Evolutionary conservation across 2,797 vertebrate genomes (phyloP).

Genomic region (Pitangus sulphuratus): DNA sequence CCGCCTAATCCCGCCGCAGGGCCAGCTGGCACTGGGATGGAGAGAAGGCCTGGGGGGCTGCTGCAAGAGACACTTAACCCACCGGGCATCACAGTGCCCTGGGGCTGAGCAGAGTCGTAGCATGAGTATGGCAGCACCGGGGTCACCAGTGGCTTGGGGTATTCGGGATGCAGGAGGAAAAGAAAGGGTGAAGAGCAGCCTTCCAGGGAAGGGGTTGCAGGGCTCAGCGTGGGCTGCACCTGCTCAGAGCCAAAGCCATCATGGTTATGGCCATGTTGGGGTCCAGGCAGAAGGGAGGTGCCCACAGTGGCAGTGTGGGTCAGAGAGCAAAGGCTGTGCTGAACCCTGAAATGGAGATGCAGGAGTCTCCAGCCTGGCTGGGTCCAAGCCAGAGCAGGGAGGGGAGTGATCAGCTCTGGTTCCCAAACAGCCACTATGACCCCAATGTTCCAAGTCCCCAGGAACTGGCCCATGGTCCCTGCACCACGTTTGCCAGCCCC

Average conservation of each 20-base stretch:
- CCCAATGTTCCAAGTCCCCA: background rate
- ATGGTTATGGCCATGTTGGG: rapidly evolving
- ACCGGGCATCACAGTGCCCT: rapidly evolving
- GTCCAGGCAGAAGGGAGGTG: background rate
- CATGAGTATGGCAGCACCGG: background rate
- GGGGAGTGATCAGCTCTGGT: background rate
- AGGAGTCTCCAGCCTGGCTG: background rate
- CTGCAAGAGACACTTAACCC: rapidly evolving
- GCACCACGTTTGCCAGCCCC: rapidly evolving
- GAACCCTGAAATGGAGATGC: background rate
- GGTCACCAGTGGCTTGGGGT: background rate
- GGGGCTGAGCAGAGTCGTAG: rapidly evolving
- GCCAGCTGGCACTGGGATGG: conserved; percentile 16
- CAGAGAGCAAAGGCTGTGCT: background rate
- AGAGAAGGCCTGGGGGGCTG: background rate
- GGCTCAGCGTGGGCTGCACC: background rate
- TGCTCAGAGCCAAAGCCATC: rapidly evolving
- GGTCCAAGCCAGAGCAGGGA: background rate
- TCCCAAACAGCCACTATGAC: rapidly evolving
- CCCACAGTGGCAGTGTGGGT: rapidly evolving
- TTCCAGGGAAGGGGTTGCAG: rapidly evolving
- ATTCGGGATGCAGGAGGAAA: background rate
- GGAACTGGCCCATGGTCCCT: rapidly evolving
- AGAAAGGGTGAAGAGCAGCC: background rate
- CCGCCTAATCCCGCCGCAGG: background rate